Base-by-base conservation (phyloP, 2,113 vertebrate species). In the Dipodomys merriami region DNA sequence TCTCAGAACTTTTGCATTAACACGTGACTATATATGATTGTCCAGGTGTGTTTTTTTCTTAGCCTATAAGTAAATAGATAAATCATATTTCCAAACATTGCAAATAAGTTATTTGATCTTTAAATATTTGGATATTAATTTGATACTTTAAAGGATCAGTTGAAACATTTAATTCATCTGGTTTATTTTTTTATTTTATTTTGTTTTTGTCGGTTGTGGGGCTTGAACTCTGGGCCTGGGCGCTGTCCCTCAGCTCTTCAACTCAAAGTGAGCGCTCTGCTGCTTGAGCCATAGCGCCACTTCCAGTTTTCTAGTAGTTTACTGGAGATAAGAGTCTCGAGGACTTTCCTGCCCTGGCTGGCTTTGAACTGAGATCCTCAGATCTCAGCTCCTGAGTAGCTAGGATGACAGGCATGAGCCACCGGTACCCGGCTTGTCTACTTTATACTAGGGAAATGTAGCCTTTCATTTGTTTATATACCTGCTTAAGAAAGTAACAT, bases 391-490 rank as follows among this genome's bases (percentile, higher is more conserved):
- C 5, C 39, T 39, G 39, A 39, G 39, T 39, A 39, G 39, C 39
- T 6, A 39, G 39, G 39, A 39, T 39, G 39, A 39, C 39, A 39
- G 39, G 39, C 5, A 5, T 39, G 39, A 39, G 39, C 39, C 39
- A 39, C 39, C 39, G 39, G 39, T 39, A 5, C 39, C 39, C 39
- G 39, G 39, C 39, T 39, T 39, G 39, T 39, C 39, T 80, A 49
- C 27, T 88, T 53, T 78, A 39, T 90, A 16, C 86, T 62, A 83
- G 49, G 76, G 7, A 94, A 86, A 60, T 93, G 49, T 16, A 86
- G 67, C 33, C 4, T 74, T 74, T 91, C 77, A 76, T 91, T 95
- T 83, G 85, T 60, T 79, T 89, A 25, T 69, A 22, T 86, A 49
- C 8, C 25, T 89, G 16, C 60, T n/a, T 93, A 73, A 83, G 60